These are phyloP conservation scores for Trochalopteron elliotii DNA, from an alignment of 2,113 vertebrate species.

Conservation along the genomic window DNA sequence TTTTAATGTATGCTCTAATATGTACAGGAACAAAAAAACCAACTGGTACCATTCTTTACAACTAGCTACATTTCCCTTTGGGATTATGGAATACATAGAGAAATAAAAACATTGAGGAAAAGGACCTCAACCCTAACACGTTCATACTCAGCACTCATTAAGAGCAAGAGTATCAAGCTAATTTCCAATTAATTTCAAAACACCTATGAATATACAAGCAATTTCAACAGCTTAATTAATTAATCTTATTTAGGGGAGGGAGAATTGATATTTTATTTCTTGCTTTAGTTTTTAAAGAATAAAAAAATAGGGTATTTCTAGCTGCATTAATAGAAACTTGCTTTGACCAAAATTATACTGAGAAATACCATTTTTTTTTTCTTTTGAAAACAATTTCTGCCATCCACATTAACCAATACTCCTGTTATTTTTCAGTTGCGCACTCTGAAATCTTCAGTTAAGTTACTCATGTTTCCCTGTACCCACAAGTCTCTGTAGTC, in stretches of 20 bases:
- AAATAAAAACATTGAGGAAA: neutral
- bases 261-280: neutral
- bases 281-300: neutral
- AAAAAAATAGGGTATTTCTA: neutral
- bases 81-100: neutral
- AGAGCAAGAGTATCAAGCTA: neutral
- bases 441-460: neutral
- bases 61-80: neutral
- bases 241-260: neutral
- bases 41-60: neutral
- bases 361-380: neutral
- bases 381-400: neutral
- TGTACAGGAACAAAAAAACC: neutral
- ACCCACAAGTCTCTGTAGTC: neutral
- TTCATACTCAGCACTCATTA: neutral
- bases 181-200: neutral
- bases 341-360: neutral
- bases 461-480: neutral
- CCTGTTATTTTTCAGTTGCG: neutral
- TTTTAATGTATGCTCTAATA: neutral
- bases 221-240: neutral
- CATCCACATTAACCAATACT: neutral
- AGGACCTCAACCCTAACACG: neutral
- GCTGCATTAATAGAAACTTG: neutral
- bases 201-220: neutral